Conservation (phyloP, 2,888 invertebrate genomes). For the Metallyticus violacea region DNA sequence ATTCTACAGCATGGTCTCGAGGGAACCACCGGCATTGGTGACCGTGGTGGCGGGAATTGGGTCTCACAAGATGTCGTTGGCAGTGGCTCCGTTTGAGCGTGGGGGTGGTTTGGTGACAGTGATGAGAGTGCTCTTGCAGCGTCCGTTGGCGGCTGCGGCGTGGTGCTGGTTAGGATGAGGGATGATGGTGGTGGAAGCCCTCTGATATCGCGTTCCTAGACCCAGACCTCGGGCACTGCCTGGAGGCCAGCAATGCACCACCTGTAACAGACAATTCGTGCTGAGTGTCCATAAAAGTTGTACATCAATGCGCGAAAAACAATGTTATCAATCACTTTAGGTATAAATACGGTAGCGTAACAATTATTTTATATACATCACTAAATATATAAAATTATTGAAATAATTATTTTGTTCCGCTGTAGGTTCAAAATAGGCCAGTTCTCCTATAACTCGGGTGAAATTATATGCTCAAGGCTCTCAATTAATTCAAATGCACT, state of each 20-base stretch:
- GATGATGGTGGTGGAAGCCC: slow-evolving; percentile 4
- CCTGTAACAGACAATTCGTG: background rate
- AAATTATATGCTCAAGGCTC: no score
- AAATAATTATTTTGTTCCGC: no score
- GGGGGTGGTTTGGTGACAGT: slow-evolving; percentile 59
- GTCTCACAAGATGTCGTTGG: slow-evolving; percentile 57
- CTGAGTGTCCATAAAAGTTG: no score
- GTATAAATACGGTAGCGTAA: no score
- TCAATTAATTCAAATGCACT: no score
- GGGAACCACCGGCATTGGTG: background rate
- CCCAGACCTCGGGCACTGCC: slow-evolving; percentile 11
- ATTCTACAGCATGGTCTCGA: slow-evolving; percentile 3
- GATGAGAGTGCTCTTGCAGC: slow-evolving; percentile 8
- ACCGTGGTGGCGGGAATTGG: background rate
- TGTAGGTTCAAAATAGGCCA: no score
- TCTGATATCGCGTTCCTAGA: slow-evolving; percentile 6
- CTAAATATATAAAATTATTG: no score
- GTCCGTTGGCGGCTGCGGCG: slow-evolving; percentile 21
- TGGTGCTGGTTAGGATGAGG: background rate
- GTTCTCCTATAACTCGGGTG: no score
- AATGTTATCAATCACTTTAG: no score
- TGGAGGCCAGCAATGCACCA: slow-evolving; percentile 40
- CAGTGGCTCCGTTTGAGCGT: slow-evolving; percentile 58
- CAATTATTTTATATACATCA: no score
- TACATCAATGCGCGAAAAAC: no score